Evolutionary conservation across 2,797 vertebrate species (phyloP), one percentile per base, ranked within the genome.

Genomic region (Smutsia gigantea): DNA sequence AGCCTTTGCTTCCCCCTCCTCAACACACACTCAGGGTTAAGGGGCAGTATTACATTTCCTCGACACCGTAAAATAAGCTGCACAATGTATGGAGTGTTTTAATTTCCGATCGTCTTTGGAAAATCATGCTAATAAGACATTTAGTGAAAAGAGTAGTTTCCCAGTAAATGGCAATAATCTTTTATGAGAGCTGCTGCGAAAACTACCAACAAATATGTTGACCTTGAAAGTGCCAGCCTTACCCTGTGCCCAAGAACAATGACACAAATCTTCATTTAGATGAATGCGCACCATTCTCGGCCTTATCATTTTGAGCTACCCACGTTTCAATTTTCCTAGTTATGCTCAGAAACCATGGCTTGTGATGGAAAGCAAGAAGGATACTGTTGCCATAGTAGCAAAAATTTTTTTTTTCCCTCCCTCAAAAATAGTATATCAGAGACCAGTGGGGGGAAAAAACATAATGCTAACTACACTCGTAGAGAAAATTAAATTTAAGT

Each of bases 301-400:
- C 92, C 97, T 98, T 98, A 98, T 98, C 98, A 93, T 98, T 98
- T 88, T 1, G 57, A 98, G 97, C 95, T 98, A 92, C 87, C 85
- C 95, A 97, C 92, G 31, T 98, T 98, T 98, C 98, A 98, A 81
- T 98, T 98, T 98, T 98, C 78, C 88, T 98, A 98, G 98, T 98
- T 97, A 98, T 93, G 94, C 89, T 98, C 97, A 97, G 98, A 98
- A 98, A 98, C 97, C 46, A 9, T 72, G 94, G 94, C 94, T 98
- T 98, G 88, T 98, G 96, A 98, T 97, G 93, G 96, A 97, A 98
- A 98, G 96, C 87, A 98, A 97, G 96, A 64, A 14, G 87, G 97
- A 95, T 98, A 96, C 93, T 97, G 98, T 98, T 95, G 15, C 98
- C 97, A 98, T 98, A 98, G 98, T 97, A 98, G 98, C 98, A 98